Conservation (phyloP, 35 echinoderm and acorn worm species). For the Lytechinus pictus region DNA sequence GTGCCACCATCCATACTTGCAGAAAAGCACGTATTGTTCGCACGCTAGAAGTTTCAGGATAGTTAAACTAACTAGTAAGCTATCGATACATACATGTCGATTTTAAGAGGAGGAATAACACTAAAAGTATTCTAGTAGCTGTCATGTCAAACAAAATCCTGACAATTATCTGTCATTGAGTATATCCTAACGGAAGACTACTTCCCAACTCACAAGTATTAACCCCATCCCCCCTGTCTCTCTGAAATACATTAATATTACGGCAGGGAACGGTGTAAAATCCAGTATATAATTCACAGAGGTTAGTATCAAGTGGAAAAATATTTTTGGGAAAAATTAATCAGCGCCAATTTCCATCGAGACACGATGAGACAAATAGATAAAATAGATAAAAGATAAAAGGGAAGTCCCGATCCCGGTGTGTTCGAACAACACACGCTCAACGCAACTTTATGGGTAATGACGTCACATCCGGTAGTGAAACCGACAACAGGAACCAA, state of each 20-base stretch:
- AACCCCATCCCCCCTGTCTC: not conserved
- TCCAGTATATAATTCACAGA: not conserved
- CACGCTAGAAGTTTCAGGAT: too few relatives aligned
- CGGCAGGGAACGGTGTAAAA: too few relatives aligned
- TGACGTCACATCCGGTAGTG: slow-evolving; percentile 8
- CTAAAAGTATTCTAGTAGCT: not conserved
- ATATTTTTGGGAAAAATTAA: not conserved
- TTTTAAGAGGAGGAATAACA: not conserved
- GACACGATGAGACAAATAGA: not conserved
- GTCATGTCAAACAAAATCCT: not conserved
- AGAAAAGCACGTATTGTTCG: too few relatives aligned
- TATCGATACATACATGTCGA: not conserved
- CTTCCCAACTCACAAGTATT: not conserved
- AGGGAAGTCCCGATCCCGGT: not conserved
- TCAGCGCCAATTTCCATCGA: slow-evolving; percentile 8
- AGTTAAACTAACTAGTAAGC: too few relatives aligned
- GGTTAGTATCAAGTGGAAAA: not conserved
- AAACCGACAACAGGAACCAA: not conserved
- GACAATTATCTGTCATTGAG: not conserved
- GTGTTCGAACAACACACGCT: not conserved
- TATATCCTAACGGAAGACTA: not conserved
- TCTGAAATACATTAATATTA: not conserved
- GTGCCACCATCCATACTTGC: too few relatives aligned
- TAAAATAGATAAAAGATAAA: too few relatives aligned
- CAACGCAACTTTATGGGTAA: not conserved